These are phyloP conservation scores for Microtus obscurus DNA, from an alignment of 2,797 vertebrate genomes.

Conservation along the genomic window DNA sequence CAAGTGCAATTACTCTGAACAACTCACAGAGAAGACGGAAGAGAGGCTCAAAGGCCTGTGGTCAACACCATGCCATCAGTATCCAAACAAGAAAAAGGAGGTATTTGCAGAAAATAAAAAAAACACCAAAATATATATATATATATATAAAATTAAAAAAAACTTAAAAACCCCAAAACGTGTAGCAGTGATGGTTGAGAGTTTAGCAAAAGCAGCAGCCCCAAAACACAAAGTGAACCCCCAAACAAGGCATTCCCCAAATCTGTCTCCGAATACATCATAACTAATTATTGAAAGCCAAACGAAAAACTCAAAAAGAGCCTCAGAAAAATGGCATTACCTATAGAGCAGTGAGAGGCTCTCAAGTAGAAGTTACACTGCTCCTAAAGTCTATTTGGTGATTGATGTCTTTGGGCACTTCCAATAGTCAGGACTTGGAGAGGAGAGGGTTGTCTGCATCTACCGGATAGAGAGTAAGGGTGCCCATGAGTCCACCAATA, in stretches of 20 bases:
- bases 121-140: too few relatives aligned
- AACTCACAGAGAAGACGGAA: background rate
- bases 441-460: background rate
- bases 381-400: background rate
- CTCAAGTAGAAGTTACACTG: background rate
- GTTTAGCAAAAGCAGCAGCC: background rate
- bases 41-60: background rate
- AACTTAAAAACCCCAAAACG: background rate
- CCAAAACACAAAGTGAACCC: background rate
- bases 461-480: background rate
- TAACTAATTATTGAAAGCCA: conserved; percentile 18
- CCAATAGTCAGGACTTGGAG: background rate
- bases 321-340: background rate
- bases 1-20: background rate
- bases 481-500: background rate
- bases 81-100: background rate
- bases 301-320: background rate
- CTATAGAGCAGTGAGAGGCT: background rate
- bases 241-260: background rate
- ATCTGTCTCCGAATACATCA: background rate
- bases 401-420: background rate
- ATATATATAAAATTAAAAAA: too few relatives aligned
- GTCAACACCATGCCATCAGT: background rate
- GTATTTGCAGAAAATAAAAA: background rate
- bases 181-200: background rate